Conservation (phyloP, 2,888 invertebrate species). For the Zhuqinia jingwanae region DNA sequence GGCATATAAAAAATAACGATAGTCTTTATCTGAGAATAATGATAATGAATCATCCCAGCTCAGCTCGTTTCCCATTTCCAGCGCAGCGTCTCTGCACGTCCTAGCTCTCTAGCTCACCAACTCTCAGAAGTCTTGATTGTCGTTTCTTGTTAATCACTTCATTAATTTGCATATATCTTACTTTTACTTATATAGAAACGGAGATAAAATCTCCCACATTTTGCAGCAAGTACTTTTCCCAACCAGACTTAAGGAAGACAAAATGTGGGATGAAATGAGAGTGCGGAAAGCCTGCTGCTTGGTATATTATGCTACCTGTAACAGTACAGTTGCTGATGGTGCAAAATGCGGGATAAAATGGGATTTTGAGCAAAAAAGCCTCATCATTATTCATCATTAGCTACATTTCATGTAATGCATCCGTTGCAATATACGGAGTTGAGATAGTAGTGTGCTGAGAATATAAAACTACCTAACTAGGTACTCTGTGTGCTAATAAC, state of each 20-base stretch:
- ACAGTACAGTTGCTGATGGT: background rate
- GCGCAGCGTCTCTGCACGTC: background rate
- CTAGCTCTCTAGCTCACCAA: too few species aligned
- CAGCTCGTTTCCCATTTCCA: background rate
- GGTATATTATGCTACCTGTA: conserved; percentile 25
- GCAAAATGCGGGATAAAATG: background rate
- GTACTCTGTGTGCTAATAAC: too few species aligned
- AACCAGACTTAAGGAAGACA: background rate
- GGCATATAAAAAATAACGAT: background rate
- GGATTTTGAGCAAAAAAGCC: conserved; percentile 2
- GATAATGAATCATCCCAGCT: too few species aligned
- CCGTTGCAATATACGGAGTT: background rate
- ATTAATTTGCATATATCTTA: conserved; percentile 46
- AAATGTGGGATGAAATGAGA: background rate
- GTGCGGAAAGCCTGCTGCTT: too few species aligned
- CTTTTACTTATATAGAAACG: background rate
- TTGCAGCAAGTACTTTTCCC: background rate
- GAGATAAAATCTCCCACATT: background rate
- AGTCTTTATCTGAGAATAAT: too few species aligned
- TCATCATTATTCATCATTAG: conserved; percentile 55
- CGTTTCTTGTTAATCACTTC: conserved; percentile 20
- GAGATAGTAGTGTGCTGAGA: background rate
- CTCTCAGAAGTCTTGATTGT: conserved; percentile 31
- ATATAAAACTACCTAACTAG: too few species aligned
- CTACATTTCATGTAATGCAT: background rate